These are phyloP conservation scores for Crotalus tigris DNA, from an alignment of 2,113 vertebrate species.

Conservation along the genomic window DNA sequence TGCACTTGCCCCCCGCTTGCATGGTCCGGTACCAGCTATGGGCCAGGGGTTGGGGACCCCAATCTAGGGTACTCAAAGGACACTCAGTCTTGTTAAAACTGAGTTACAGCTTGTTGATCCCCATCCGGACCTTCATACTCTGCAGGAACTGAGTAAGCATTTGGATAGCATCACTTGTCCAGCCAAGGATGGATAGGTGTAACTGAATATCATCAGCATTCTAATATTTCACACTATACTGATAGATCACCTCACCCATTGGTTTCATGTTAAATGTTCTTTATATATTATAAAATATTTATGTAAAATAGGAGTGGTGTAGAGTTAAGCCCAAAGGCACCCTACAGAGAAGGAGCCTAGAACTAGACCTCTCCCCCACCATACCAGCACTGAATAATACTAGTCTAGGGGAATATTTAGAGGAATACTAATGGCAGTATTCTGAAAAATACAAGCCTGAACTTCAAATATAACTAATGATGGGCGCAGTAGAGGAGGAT, in stretches of 20 bases:
- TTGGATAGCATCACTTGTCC: neutral
- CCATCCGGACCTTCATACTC: neutral
- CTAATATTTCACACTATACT: neutral
- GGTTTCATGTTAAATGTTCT: neutral
- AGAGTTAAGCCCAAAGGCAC: neutral
- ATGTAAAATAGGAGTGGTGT: neutral
- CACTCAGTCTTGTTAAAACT: neutral
- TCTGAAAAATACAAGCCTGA: neutral
- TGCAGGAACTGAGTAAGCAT: neutral
- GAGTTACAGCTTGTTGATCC: neutral
- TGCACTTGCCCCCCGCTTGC: neutral
- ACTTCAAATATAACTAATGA: conserved; percentile 8
- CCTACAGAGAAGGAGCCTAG: neutral
- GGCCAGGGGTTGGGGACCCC: neutral
- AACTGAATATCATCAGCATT: neutral
- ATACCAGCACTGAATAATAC: neutral
- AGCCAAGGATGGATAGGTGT: neutral
- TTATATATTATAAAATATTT: neutral
- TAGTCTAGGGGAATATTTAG: neutral
- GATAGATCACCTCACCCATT: neutral
- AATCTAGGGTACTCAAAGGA: neutral
- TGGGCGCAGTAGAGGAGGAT: neutral
- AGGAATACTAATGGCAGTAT: neutral
- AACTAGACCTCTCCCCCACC: neutral
- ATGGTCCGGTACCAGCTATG: neutral